Evolutionary conservation across 2,113 vertebrate species (phyloP), one percentile per base, ranked within the genome.

Genomic region (Myodes glareolus): DNA sequence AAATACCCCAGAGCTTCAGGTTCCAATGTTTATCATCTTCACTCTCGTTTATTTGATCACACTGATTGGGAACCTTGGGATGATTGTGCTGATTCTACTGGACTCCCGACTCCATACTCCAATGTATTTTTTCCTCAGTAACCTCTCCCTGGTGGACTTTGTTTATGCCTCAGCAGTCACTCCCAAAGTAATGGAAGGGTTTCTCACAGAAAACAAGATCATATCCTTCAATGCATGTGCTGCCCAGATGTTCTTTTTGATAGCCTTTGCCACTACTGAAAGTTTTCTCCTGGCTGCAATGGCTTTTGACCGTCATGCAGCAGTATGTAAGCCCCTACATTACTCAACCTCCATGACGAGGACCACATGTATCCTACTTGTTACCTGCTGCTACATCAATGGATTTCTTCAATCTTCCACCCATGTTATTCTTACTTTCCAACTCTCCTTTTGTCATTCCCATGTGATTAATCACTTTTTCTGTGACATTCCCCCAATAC

Each of bases 241-340:
- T 52, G 31, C 91, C 21, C 97, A 98, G 89, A 95, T 98, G 97
- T 97, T 98, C 89, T 98, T 97, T 90, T 97, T 97, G 68, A 87
- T n/a, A 91, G 81, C 87, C 47, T 97, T 98, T 90, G 96, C 61
- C 25, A 95, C 25, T 47, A 75, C 17, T 61, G 96, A 95, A 86
- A 87, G 76, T 61, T 97, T 14, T 95, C 92, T 0, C 78, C 29
- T 67, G 1, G 65, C 65, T 12, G 12, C 65, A 67, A 67, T 67
- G 65, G 65, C 65, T 31, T 67, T 31, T 33, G 65, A 67, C 65
- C 29, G 29, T 87, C 97, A 63, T 33, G 12, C 65, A 67, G 65
- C 65, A 33, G 65, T 67, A 29, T 67, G 65, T 31, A 67, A 67
- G 31, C 65, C 65, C 29, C 31, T 67, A 4, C 65, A 67, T 67